These are phyloP conservation scores for Plectus sambesii DNA, from an alignment of 1,140 invertebrate species.

Conservation along the genomic window DNA sequence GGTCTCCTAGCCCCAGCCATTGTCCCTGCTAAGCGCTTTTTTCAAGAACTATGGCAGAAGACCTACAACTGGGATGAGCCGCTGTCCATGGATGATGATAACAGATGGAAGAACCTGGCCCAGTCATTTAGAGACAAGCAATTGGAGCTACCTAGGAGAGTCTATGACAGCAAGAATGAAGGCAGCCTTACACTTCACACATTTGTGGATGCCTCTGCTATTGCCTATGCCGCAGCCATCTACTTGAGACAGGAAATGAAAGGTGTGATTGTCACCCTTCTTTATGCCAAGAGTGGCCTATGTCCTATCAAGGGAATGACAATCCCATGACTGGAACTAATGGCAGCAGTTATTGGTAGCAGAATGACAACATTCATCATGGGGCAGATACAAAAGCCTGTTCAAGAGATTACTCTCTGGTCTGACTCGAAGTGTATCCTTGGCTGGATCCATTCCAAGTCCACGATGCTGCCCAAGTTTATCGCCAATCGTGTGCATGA, in stretches of 20 bases:
- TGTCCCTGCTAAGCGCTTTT: too few species aligned
- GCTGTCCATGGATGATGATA: too few species aligned
- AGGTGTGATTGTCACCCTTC: too few species aligned
- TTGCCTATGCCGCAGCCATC: too few species aligned
- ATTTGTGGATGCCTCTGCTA: too few species aligned
- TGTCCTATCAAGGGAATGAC: not conserved
- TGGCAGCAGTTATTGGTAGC: not conserved
- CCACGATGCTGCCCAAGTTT: not conserved
- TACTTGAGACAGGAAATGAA: too few species aligned
- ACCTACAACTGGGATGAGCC: too few species aligned
- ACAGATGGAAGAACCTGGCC: too few species aligned
- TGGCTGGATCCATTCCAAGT: not conserved
- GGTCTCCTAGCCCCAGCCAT: too few species aligned
- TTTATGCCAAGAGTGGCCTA: not conserved
- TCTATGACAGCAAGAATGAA: too few species aligned
- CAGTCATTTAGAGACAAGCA: not conserved
- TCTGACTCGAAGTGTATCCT: slow-evolving; percentile 1
- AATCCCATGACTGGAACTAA: not conserved
- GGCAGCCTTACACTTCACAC: too few species aligned
- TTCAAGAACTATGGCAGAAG: too few species aligned
- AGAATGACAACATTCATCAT: not conserved
- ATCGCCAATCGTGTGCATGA: not conserved
- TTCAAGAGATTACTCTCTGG: not conserved
- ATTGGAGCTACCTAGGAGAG: not conserved
- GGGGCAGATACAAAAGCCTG: not conserved